Base-by-base conservation (phyloP, 1,140 invertebrate genomes). In the Drosophila guanche region DNA sequence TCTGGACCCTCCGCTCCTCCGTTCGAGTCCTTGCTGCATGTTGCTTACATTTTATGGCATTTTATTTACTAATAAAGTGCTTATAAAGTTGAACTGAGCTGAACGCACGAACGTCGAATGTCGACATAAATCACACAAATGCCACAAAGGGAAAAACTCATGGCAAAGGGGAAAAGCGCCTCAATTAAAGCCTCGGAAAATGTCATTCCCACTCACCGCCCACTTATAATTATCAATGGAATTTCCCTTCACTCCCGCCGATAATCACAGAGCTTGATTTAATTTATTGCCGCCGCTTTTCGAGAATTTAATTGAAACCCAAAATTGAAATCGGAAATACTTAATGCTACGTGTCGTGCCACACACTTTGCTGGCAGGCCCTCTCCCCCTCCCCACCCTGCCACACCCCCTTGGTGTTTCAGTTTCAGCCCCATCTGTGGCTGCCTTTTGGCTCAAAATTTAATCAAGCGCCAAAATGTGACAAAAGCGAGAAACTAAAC, bases 401-500 rank as follows among this genome's bases (percentile, higher is more conserved):
- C 56, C 43, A 42, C 53, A 23, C 22, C 40, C 37, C 40, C 57
- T 23, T 55, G 43, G 16, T 20, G 16, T 20, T 20, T 20, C 16
- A 52, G 50, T 56, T 62, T 47, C 22, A 40, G 33, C 10, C 33
- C 10, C 33, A 37, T 12, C 33, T 37, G 33, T 37, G 33, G 33
- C 33, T 37, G 33, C 33, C 10, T 37, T 37, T 37, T 37, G 33
- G 33, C 33, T 37, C 33, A 45, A 77, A 83, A 85, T 86, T 86
- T 86, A 85, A 86, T 85, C 81, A 85, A 81, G 78, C 65, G 81
- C 63, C 77, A 67, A 68, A 86, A 72, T 86, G 77, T 65, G 79
- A 77, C 33, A 37, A 37, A 37, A 72, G 67, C 68, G 60, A 81
- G 33, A 85, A 85, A 74, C 81, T 85, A 86, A 85, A 85, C 80